Percentiles rank a stretch among this genome's conserved stretches.
Evolutionary conservation across 2,113 vertebrate genomes (phyloP).

Genomic region (Nerophis ophidion): DNA sequence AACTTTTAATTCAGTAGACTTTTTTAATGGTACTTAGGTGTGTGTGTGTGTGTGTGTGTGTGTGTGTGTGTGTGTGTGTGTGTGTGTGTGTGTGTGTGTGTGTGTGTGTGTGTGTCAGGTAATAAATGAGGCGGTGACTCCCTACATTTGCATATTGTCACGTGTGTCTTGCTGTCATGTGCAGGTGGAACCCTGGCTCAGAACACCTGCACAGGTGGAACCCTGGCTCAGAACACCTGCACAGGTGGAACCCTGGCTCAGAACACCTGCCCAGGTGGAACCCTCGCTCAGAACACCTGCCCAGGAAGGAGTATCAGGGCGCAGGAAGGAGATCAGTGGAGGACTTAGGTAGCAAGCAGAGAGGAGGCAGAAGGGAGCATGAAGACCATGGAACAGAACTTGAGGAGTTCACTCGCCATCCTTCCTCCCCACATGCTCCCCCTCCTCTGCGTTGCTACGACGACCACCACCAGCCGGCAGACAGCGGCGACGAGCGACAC

Average conservation of each 20-base stretch:
- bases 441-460: conserved; percentile 50
- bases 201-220: too few relatives aligned
- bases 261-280: conserved; percentile 74
- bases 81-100: too few relatives aligned
- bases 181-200: too few relatives aligned
- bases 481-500: conserved; percentile 58
- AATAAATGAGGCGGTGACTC: too few relatives aligned
- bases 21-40: not conserved
- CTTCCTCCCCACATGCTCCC: conserved; percentile 45
- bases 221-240: too few relatives aligned
- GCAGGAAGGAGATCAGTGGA: conserved; percentile 85
- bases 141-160: not conserved
- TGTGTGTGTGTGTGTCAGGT: too few relatives aligned
- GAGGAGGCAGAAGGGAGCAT: conserved; percentile 51
- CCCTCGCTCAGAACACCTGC: conserved; percentile 88
- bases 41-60: too few relatives aligned
- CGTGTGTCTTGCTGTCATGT: not conserved
- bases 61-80: too few relatives aligned
- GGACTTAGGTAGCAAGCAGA: conserved; percentile 75
- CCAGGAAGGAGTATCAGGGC: conserved; percentile 81
- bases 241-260: conserved; percentile 2
- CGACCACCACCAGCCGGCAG: conserved; percentile 66
- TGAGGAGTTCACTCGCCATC: conserved; percentile 59
- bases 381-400: conserved; percentile 59
- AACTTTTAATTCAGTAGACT: not conserved